Percentiles rank a stretch among this genome's conserved stretches.
Evolutionary conservation across 2,797 vertebrate genomes (phyloP).

Genomic region (Chrosomus eos): DNA sequence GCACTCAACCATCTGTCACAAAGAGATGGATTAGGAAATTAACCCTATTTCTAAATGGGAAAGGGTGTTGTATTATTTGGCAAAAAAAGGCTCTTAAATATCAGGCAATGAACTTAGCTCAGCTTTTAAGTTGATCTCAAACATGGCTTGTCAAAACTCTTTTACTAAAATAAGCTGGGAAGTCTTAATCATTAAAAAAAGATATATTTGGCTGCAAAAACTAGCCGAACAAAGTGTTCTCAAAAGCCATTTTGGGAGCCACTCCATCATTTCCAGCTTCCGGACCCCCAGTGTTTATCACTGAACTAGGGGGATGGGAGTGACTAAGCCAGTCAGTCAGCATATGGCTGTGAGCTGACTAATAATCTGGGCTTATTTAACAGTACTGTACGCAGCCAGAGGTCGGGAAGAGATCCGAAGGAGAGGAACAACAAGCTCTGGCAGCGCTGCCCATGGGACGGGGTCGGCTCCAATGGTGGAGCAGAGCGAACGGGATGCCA

Average conservation of each 20-base stretch:
- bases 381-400: conserved; percentile 59
- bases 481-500: conserved; percentile 53
- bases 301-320: conserved; percentile 47
- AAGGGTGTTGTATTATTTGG: background rate
- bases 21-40: background rate
- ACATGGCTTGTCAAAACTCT: background rate
- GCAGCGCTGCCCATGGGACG: conserved; percentile 3
- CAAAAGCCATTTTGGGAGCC: background rate
- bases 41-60: background rate
- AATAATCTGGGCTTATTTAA: conserved; percentile 82
- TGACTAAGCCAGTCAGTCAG: conserved; percentile 74
- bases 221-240: background rate
- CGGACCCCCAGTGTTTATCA: conserved; percentile 47
- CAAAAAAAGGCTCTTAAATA: background rate
- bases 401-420: conserved; percentile 20
- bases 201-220: background rate
- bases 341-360: conserved; percentile 81
- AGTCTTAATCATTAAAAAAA: background rate
- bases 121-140: background rate
- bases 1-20: background rate
- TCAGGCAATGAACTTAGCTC: background rate
- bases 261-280: background rate
- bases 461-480: conserved; percentile 52
- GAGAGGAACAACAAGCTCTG: conserved; percentile 25
- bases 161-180: background rate